These are phyloP conservation scores for Drosophila histrio DNA, from an alignment of 2,888 invertebrate species.

Conservation along the genomic window DNA sequence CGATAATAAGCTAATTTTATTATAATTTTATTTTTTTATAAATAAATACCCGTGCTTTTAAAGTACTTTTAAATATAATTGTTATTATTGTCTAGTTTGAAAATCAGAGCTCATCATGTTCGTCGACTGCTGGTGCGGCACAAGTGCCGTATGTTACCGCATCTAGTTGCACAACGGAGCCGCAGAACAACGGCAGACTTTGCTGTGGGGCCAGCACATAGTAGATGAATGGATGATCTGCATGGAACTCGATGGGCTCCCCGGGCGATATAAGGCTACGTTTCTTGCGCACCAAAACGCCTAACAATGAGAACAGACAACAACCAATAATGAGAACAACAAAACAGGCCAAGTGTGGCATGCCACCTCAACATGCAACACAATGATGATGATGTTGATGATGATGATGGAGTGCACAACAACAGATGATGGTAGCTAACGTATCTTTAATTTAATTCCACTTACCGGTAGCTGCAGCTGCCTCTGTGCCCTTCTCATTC, in stretches of 20 bases:
- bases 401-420: background rate
- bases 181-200: conserved; percentile 61
- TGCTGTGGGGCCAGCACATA: conserved; percentile 60
- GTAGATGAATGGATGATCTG: conserved; percentile 80
- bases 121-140: conserved; percentile 19
- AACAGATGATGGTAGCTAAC: background rate
- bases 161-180: conserved; percentile 51
- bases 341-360: background rate
- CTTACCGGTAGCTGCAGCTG: conserved; percentile 90
- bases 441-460: no score
- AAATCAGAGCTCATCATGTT: conserved; percentile 61
- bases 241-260: conserved; percentile 63
- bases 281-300: conserved; percentile 85
- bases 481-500: conserved; percentile 94
- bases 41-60: conserved; percentile 24
- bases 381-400: background rate
- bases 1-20: conserved; percentile 28
- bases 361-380: conserved; percentile 6
- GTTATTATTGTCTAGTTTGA: background rate
- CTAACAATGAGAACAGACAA: conserved; percentile 54
- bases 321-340: conserved; percentile 6
- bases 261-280: conserved; percentile 45
- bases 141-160: conserved; percentile 12
- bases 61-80: background rate
- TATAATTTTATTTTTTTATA: no score